Evolutionary conservation across 2,888 invertebrate species (phyloP).

Genomic region (Caenorhabditis afra): DNA sequence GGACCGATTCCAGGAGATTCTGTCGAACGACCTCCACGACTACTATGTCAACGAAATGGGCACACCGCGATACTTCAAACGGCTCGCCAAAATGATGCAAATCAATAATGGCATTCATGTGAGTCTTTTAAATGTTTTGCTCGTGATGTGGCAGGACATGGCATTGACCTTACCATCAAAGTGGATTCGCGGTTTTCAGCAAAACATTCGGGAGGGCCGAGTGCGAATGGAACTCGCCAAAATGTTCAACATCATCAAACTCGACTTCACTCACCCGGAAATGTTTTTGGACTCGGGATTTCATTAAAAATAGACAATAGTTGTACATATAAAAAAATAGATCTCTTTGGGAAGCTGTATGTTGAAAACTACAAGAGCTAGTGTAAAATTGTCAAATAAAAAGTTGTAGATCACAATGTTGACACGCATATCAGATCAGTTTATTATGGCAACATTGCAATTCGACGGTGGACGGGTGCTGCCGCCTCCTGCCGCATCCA

Average conservation of each 20-base stretch:
- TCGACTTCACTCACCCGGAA: constrained; percentile 52
- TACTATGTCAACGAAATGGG: constrained; percentile 40
- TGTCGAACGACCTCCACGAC: constrained; percentile 54
- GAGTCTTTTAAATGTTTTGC: neutral
- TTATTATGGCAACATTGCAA: too few species aligned
- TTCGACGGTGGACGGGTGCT: too few species aligned
- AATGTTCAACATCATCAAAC: constrained; percentile 64
- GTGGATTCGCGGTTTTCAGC: constrained; percentile 7
- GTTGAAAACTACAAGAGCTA: too few species aligned
- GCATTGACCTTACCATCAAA: neutral
- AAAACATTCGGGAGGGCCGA: constrained; percentile 55
- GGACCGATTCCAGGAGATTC: constrained; percentile 30
- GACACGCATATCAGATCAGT: too few species aligned
- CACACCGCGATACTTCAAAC: constrained; percentile 47
- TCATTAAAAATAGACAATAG: constrained; percentile 18
- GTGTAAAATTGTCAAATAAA: too few species aligned
- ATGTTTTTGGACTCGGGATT: constrained; percentile 46
- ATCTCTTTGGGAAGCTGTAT: too few species aligned
- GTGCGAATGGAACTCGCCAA: constrained; percentile 58
- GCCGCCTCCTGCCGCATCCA: too few species aligned
- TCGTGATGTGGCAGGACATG: too few species aligned
- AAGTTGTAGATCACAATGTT: too few species aligned
- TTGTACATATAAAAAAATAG: neutral
- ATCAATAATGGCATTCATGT: constrained; percentile 64
- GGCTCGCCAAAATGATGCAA: constrained; percentile 59